Evolutionary conservation across 2,888 invertebrate species (phyloP).

Genomic region (Gerris lacustris): DNA sequence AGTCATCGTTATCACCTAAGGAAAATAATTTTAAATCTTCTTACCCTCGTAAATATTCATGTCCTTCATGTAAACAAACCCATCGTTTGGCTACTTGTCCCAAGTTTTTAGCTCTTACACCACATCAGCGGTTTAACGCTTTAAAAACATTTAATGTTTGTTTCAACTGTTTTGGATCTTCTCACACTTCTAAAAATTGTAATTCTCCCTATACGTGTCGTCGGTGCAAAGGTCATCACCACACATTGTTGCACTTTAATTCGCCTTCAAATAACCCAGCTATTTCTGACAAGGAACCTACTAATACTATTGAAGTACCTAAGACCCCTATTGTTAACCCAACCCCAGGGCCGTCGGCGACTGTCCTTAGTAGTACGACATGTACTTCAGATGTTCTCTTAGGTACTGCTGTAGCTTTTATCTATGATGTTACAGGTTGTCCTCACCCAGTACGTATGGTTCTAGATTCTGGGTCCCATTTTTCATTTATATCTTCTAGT

Average conservation of each 20-base stretch:
- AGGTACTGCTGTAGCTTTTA: conserved; percentile 18
- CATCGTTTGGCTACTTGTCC: conserved; percentile 8
- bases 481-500: conserved; percentile 15
- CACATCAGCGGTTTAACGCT: neutral
- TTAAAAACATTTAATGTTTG: conserved; percentile 2
- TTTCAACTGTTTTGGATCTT: conserved; percentile 9
- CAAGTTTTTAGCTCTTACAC: conserved; percentile 7
- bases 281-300: neutral
- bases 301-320: neutral
- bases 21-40: neutral
- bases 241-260: neutral
- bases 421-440: conserved; percentile 14
- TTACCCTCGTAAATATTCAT: neutral
- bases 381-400: conserved; percentile 13
- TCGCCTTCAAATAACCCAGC: neutral
- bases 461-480: conserved; percentile 16
- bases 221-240: conserved; percentile 5
- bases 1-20: neutral
- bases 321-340: neutral
- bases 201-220: conserved; percentile 7
- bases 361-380: no score
- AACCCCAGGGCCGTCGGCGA: neutral
- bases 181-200: conserved; percentile 6
- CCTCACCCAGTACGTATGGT: conserved; percentile 14
- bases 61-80: neutral